These are phyloP conservation scores for Parthenolecanium corni DNA, from an alignment of 2,888 invertebrate genomes.

Conservation along the genomic window DNA sequence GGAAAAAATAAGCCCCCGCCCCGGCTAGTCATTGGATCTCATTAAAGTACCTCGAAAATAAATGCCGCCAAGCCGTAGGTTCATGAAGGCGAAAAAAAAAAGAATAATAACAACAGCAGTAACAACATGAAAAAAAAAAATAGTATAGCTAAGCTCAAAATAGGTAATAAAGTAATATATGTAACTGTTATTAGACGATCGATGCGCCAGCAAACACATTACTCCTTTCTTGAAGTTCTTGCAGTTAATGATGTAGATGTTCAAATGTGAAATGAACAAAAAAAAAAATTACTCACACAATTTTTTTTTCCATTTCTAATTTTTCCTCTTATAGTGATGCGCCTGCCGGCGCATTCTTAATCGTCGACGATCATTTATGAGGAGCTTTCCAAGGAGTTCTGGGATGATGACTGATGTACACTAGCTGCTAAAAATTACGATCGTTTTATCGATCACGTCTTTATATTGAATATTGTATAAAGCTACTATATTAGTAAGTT, in stretches of 20 bases:
- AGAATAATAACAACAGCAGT: neutral
- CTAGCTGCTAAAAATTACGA: too few relatives aligned
- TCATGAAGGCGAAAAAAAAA: neutral
- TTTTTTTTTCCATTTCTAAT: neutral
- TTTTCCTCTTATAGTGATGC: neutral
- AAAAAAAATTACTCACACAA: neutral
- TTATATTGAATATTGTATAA: too few relatives aligned
- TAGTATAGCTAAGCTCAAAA: neutral
- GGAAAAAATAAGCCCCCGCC: conserved; percentile 8
- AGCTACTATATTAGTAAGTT: too few relatives aligned
- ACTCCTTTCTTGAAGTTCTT: neutral
- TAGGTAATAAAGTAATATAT: conserved; percentile 22
- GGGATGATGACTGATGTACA: neutral
- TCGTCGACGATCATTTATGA: conserved; percentile 15
- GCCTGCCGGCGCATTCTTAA: conserved; percentile 18
- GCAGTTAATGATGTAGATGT: neutral
- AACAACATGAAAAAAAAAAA: neutral
- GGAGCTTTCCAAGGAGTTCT: neutral
- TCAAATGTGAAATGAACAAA: neutral
- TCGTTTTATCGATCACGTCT: too few relatives aligned
- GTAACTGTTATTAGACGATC: conserved; percentile 17
- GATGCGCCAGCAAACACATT: neutral
- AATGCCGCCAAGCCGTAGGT: conserved; percentile 15
- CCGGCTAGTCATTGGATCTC: conserved; percentile 1
- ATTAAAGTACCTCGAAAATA: conserved; percentile 24